Conservation (phyloP, 2,888 invertebrate genomes). For the Euplexia lucipara region DNA sequence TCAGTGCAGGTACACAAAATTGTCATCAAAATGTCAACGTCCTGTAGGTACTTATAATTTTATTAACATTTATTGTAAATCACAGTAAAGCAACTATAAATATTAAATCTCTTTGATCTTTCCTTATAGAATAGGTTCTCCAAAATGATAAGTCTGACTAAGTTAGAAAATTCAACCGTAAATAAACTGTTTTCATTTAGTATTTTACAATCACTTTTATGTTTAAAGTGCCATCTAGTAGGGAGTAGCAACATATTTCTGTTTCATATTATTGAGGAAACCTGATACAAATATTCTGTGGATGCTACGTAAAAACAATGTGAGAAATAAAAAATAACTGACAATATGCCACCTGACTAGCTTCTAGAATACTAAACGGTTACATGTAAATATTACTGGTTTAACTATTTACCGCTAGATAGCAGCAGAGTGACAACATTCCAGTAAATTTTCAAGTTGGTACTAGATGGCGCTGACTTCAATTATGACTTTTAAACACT, state of each 20-base stretch:
- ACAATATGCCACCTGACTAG: slow-evolving; percentile 6
- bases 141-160: too few species aligned
- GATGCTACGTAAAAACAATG: neutral
- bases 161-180: too few species aligned
- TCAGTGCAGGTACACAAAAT: too few species aligned
- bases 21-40: too few species aligned
- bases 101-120: too few species aligned
- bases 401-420: slow-evolving; percentile 15
- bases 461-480: slow-evolving; percentile 35
- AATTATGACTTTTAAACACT: neutral
- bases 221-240: slow-evolving; percentile 43
- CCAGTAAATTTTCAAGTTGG: neutral
- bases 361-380: neutral
- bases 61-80: too few species aligned
- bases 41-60: too few species aligned
- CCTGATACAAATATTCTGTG: neutral
- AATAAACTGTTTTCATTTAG: too few species aligned
- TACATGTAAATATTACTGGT: neutral
- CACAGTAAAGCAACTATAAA: too few species aligned
- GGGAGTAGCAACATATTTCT: slow-evolving; percentile 29
- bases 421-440: neutral
- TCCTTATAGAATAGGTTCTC: too few species aligned
- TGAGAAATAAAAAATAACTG: neutral
- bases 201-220: too few species aligned
- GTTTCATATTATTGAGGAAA: too few species aligned